Base-by-base conservation (phyloP, 2,888 invertebrate species). In the Drosophila anomelani region DNA sequence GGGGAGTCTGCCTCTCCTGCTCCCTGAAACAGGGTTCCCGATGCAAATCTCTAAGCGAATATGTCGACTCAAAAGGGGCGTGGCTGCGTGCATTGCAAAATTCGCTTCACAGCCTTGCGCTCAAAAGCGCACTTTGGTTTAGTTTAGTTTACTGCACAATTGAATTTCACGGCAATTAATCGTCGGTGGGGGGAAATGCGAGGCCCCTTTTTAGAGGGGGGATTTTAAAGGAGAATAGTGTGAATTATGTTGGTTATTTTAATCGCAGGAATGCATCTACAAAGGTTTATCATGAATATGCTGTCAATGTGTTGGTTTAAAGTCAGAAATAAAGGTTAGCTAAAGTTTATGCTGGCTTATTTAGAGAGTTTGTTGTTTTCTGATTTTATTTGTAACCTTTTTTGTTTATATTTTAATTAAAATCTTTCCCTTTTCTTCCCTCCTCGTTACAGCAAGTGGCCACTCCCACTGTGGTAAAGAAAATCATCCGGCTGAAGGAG, bases 401-500 rank as follows among this genome's bases (percentile, higher is more conserved):
- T 5, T 12, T 12, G 10, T 1, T 0, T 12, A 39, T 15, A 46
- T 47, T 36, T 34, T 53, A 26, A 29, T 26, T 23, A 2, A 39
- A 53, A 39, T 26, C 49, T 26, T 10, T 23, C 39, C 15, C 23
- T 15, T 2, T 15, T 1, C n/a, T 56, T 4, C 10, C n/a, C 20
- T n/a, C 4, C 15, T 17, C 79, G 79, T 93, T 94, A 75, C 95
- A 98, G 97, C 97, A 98, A 97, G 98, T 98, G 76, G 98, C 98
- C 75, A 98, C 98, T 5, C 98, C 98, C 2, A 97, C 97, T 0
- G 98, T 98, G 1, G 98, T 98, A 15, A 97, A 98, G 93, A 97
- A 98, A 93, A 98, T 99, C 81, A 95, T 98, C 38, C 96, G 98
- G 7, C 95, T 98, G 87, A 98, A 98, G 92, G 97, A 97, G 90